Evolutionary conservation across 2,888 invertebrate species (phyloP).

Genomic region (Exocentrus adspersus): DNA sequence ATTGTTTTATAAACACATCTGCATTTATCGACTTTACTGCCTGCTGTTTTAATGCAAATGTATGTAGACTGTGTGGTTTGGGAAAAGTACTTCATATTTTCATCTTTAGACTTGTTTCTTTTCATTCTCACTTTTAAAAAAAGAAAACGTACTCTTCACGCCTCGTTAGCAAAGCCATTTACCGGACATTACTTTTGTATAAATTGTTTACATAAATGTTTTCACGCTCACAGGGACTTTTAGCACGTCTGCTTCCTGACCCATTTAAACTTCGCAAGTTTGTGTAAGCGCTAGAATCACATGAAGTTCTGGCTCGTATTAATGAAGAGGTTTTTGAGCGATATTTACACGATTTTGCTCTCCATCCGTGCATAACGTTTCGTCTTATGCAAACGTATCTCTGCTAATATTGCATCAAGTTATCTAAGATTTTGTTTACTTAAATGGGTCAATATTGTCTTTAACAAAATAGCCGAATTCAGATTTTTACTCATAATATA

Average conservation of each 20-base stretch:
- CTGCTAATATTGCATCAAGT: neutral
- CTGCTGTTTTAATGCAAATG: too few relatives aligned
- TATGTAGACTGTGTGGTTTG: too few relatives aligned
- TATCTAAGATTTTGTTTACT: neutral
- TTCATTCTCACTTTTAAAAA: neutral
- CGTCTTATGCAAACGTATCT: neutral
- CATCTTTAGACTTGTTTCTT: too few relatives aligned
- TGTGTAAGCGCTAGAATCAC: slow-evolving; percentile 1
- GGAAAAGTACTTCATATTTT: too few relatives aligned
- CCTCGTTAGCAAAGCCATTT: neutral
- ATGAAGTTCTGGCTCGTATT: neutral
- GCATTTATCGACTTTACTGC: too few relatives aligned
- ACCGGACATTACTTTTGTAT: neutral
- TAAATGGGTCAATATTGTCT: neutral
- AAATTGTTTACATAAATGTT: neutral
- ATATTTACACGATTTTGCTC: neutral
- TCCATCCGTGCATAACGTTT: neutral
- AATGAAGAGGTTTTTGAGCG: neutral
- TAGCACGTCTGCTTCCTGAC: neutral
- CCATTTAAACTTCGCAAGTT: neutral
- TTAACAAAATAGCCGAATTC: too few relatives aligned
- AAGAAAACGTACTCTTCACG: neutral
- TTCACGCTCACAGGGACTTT: neutral
- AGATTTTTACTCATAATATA: too few relatives aligned
- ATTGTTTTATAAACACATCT: too few relatives aligned